These are phyloP conservation scores for Monomorium pharaonis DNA, from an alignment of 1,140 invertebrate genomes.

Conservation along the genomic window DNA sequence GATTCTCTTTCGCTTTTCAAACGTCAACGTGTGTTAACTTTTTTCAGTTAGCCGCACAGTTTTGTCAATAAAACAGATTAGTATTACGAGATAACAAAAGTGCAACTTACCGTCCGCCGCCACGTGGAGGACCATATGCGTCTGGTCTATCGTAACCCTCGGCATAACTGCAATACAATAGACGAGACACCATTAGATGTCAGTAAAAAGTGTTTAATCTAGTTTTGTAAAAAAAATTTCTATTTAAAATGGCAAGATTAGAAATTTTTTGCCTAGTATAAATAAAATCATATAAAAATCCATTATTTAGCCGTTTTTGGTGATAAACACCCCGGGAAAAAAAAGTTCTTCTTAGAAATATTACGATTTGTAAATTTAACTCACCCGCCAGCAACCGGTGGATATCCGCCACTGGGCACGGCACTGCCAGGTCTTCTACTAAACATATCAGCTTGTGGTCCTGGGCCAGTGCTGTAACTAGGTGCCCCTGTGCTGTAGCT, in stretches of 20 bases:
- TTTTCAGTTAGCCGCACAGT: constrained; percentile 74
- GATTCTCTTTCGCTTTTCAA: constrained; percentile 74
- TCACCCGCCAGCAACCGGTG: constrained; percentile 82
- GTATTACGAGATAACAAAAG: constrained; percentile 38
- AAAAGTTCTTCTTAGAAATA: not conserved
- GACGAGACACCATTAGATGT: not conserved
- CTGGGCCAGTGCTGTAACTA: constrained; percentile 83
- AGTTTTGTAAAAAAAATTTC: too few relatives aligned
- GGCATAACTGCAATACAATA: constrained; percentile 76
- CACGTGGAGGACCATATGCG: constrained; percentile 82
- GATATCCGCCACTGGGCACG: constrained; percentile 82
- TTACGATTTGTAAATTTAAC: constrained; percentile 46
- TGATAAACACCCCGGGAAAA: too few relatives aligned
- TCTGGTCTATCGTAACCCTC: constrained; percentile 84
- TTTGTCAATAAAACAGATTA: constrained; percentile 46
- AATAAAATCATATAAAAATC: too few relatives aligned
- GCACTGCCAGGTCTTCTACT: constrained; percentile 83
- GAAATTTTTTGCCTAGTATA: too few relatives aligned
- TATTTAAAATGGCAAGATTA: too few relatives aligned
- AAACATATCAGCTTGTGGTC: constrained; percentile 84
- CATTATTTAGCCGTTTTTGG: too few relatives aligned
- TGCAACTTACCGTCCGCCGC: constrained; percentile 82
- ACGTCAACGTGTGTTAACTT: constrained; percentile 64
- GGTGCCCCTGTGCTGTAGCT: constrained; percentile 83
- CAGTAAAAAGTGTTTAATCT: not conserved